phyloP scores from a whole-genome alignment of 92 coral and sea anemone species.

The Plumapathes pennacea region DNA sequence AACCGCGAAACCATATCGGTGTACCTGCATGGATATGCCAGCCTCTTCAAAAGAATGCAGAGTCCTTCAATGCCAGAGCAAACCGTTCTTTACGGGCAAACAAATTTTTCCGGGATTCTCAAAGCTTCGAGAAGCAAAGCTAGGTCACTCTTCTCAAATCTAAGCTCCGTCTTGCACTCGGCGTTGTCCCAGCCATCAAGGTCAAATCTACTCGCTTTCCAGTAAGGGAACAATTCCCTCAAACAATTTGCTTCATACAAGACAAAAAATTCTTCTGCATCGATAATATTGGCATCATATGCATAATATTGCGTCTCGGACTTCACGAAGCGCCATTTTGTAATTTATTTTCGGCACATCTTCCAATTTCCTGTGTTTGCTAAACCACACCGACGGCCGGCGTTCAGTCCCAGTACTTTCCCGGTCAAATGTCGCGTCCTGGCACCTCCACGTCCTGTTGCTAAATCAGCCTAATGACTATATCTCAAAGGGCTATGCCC shows the following conservation, averaged over 20 bases:
- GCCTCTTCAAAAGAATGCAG: too few species aligned
- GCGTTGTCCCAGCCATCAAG: constrained; percentile 39
- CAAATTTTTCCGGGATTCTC: constrained; percentile 22
- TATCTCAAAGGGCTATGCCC: too few species aligned
- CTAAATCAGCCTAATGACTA: too few species aligned
- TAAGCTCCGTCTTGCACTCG: constrained; percentile 57
- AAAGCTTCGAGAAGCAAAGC: constrained; percentile 13
- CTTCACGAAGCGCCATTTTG: too few species aligned
- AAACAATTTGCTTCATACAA: constrained; percentile 35
- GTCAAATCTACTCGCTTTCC: constrained; percentile 26
- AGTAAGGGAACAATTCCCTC: constrained; percentile 24
- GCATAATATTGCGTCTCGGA: constrained; percentile 47
- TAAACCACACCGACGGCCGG: too few species aligned
- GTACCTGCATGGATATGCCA: too few species aligned
- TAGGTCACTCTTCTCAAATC: constrained; percentile 40
- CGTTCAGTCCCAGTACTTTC: too few species aligned
- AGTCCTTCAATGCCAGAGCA: constrained; percentile 49
- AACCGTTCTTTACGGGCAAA: constrained; percentile 35
- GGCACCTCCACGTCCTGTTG: too few species aligned
- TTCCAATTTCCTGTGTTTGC: too few species aligned
- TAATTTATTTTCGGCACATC: too few species aligned
- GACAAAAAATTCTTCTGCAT: constrained; percentile 45
- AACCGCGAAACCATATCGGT: constrained; percentile 26
- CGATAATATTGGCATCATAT: constrained; percentile 21
- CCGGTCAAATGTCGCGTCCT: too few species aligned